Conservation (phyloP, 2,113 vertebrate species). For the Pseudorasbora parva region DNA sequence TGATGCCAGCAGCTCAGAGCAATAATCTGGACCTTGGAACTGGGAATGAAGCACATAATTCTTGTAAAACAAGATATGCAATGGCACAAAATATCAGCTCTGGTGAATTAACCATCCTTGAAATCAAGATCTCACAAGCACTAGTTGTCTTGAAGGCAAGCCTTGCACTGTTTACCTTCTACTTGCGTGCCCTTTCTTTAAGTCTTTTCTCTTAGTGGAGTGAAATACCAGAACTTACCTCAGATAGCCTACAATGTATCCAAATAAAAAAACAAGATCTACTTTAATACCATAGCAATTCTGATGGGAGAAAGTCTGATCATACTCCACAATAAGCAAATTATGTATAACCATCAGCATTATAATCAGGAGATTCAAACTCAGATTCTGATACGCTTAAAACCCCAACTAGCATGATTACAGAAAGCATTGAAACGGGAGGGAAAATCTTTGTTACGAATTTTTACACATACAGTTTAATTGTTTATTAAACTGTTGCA, state of each 20-base stretch:
- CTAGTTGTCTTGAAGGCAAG: background rate
- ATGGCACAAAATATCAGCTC: constrained; percentile 10
- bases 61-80: constrained; percentile 28
- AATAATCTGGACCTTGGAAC: constrained; percentile 28
- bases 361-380: background rate
- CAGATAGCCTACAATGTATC: background rate
- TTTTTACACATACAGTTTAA: background rate
- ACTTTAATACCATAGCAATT: background rate
- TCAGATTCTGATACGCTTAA: background rate
- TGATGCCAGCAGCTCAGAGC: background rate
- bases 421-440: background rate
- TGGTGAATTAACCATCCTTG: background rate
- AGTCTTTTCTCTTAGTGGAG: too few species aligned
- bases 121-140: constrained; percentile 9
- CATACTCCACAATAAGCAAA: background rate
- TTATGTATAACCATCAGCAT: background rate
- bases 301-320: background rate
- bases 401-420: background rate
- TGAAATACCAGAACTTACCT: background rate
- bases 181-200: background rate
- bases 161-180: background rate
- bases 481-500: background rate
- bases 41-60: background rate
- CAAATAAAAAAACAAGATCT: background rate
- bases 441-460: background rate